Evolutionary conservation across 2,113 vertebrate genomes (phyloP).

Genomic region (Oostethus manadensis): DNA sequence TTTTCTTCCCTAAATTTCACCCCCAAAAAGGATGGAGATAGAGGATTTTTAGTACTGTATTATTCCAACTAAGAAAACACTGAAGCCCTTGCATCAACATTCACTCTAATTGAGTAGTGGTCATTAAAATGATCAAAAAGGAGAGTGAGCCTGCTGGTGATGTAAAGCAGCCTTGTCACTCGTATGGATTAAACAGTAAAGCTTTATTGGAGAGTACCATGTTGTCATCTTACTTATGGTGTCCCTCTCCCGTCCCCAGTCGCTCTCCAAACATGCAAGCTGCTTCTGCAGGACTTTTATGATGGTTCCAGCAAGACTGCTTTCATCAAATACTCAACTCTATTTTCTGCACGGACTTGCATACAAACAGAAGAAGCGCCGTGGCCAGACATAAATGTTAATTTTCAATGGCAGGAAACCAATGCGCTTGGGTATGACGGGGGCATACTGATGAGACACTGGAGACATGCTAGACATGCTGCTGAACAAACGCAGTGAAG

Average conservation of each 20-base stretch:
- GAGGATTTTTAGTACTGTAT: neutral
- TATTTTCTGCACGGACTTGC: constrained; percentile 30
- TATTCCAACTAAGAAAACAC: constrained; percentile 17
- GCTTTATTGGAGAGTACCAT: constrained; percentile 43
- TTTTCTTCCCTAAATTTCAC: too few relatives aligned
- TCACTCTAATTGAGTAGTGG: constrained; percentile 43
- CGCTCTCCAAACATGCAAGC: constrained; percentile 25
- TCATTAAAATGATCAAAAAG: constrained; percentile 33
- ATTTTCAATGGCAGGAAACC: constrained; percentile 20
- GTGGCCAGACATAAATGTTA: constrained; percentile 34
- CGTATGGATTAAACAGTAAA: constrained; percentile 66
- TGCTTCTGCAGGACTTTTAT: constrained; percentile 10
- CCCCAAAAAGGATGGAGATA: neutral
- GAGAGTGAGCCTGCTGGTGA: constrained; percentile 22
- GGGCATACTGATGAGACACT: constrained; percentile 34
- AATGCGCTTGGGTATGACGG: constrained; percentile 2
- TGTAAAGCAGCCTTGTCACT: constrained; percentile 29
- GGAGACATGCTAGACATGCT: too few relatives aligned
- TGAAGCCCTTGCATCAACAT: constrained; percentile 19
- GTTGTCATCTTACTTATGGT: constrained; percentile 39
- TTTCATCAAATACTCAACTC: constrained; percentile 25
- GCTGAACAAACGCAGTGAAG: too few relatives aligned
- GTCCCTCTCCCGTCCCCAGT: constrained; percentile 22
- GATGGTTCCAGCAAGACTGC: constrained; percentile 9
- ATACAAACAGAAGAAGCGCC: constrained; percentile 10